A percentile compares a stretch with the other conserved stretches of the same genome.
phyloP scores from a whole-genome alignment of 1,140 invertebrate species.

The Protaetia brevitarsis region DNA sequence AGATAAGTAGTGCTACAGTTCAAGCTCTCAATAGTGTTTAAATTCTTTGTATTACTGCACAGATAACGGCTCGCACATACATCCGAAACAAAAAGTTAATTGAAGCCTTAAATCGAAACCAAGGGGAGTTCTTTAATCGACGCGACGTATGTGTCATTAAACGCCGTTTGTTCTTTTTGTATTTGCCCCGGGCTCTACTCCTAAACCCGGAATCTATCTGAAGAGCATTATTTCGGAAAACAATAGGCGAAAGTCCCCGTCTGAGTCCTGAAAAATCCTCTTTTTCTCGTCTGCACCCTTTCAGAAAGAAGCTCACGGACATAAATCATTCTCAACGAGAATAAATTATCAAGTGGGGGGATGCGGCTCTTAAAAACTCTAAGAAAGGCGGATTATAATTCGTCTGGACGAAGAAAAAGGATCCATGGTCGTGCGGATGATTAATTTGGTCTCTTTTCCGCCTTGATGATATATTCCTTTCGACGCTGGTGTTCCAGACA shows the following conservation, averaged over 20 bases:
- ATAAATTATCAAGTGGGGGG: constrained; percentile 13
- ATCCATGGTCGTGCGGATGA: not conserved
- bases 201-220: constrained; percentile 1
- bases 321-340: constrained; percentile 3
- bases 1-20: too few species aligned
- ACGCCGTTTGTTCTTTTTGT: constrained; percentile 5
- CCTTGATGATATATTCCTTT: not conserved
- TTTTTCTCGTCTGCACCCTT: not conserved
- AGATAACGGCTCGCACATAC: not conserved
- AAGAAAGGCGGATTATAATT: not conserved
- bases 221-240: not conserved
- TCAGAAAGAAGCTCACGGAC: not conserved
- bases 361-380: not conserved
- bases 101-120: not conserved
- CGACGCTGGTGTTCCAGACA: not conserved
- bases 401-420: not conserved
- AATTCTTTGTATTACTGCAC: too few species aligned
- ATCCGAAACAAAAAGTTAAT: not conserved
- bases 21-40: too few species aligned
- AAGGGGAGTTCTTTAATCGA: not conserved
- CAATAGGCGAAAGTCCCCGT: not conserved
- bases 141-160: not conserved
- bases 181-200: not conserved
- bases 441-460: not conserved
- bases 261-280: not conserved